phyloP scores from a whole-genome alignment of 1,140 invertebrate genomes.

The Antheraea mylitta region DNA sequence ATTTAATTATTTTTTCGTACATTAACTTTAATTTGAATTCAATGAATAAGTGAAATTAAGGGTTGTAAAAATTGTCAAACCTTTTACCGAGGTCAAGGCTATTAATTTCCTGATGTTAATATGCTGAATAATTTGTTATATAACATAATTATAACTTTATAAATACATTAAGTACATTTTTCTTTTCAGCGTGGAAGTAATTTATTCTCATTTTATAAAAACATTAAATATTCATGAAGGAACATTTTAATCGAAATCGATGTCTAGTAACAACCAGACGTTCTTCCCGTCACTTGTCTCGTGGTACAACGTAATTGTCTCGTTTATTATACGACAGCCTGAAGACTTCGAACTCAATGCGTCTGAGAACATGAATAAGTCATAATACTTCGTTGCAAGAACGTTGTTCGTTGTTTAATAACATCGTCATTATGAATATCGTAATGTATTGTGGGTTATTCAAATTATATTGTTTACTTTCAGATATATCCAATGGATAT shows the following conservation, averaged over 20 bases:
- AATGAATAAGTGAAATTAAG: no score
- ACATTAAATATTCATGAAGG: background rate
- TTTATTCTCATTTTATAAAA: background rate
- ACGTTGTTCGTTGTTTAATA: background rate
- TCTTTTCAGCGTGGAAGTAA: background rate
- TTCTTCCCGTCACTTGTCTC: background rate
- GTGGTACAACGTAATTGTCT: background rate
- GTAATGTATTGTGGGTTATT: background rate
- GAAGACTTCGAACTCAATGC: slow-evolving; percentile 1
- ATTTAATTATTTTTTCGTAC: no score
- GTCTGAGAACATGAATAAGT: slow-evolving; percentile 2
- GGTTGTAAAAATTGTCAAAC: no score
- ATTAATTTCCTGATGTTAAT: no score
- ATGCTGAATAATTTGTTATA: no score
- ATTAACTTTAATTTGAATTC: no score
- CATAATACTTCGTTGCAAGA: slow-evolving; percentile 1
- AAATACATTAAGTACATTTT: no score
- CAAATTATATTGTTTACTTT: background rate
- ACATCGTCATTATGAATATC: background rate
- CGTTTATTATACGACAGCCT: slow-evolving; percentile 2
- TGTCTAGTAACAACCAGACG: background rate
- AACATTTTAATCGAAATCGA: background rate
- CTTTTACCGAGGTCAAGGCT: no score
- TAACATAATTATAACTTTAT: no score
- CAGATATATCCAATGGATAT: no score